Base-by-base conservation (phyloP, 2,113 vertebrate species). In the Salminus brasiliensis region DNA sequence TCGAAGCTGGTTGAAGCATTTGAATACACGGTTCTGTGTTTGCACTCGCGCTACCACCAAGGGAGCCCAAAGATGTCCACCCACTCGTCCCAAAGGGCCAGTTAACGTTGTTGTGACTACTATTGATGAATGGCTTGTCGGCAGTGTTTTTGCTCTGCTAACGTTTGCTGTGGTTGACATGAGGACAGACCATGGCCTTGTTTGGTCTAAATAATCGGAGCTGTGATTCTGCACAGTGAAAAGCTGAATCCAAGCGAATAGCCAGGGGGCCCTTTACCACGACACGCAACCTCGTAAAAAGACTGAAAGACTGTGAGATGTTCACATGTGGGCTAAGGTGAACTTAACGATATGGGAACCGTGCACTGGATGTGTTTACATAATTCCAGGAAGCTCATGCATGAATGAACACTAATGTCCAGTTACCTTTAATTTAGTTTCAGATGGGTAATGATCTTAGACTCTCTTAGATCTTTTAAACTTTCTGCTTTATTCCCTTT, bases 31-130 rank as follows among this genome's bases (percentile, higher is more conserved):
- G 62, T 39, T 66, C 32, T 69, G 69, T 60, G 49, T 36, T 73
- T 72, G 63, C 7, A 10, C 53, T 71, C 7, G 12, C 18, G 10
- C 60, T 18, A n/a, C 52, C 16, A 55, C 52, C 16, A 69, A 62
- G 23, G 62, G 66, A 75, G 74, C 45, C 60, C 16, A 43, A 59
- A 53, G 49, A 47, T 60, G 60, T 82, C 70, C 75, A 29, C 81
- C 75, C 75, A 78, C 81, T 3, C 62, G 43, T 78, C 81, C 75
- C 81, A 60, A 47, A 68, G 70, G 76, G 63, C 53, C 53, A 78
- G 70, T 78, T 77, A 78, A 53, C 65, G 21, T 73, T 68, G 69
- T 68, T 82, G 60, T 82, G 75, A 73, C 75, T 59, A 32, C 27
- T 78, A 41, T 67, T 78, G 66, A 78, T 70, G 39, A 78, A 71